A percentile compares a stretch with the other conserved stretches of the same genome.
Conservation (phyloP, 1,140 invertebrate species). For the Stegodyphus dumicola region DNA sequence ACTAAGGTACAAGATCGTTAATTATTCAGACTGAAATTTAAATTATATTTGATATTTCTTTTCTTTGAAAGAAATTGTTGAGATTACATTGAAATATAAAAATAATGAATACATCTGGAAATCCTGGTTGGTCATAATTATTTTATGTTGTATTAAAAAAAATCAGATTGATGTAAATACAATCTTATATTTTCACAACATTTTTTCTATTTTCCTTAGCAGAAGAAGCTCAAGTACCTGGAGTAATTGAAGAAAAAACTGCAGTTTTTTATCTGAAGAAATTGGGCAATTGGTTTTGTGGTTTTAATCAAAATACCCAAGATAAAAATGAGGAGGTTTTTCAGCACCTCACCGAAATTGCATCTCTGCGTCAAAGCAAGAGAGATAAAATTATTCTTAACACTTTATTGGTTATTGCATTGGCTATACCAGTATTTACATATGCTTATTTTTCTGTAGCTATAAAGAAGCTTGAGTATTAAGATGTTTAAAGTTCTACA, state of each 20-base stretch:
- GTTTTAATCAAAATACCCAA: slow-evolving; percentile 16
- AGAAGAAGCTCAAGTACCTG: not conserved
- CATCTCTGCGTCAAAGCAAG: slow-evolving; percentile 30
- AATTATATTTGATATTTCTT: not conserved
- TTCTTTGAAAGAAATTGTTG: not conserved
- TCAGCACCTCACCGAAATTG: slow-evolving; percentile 27
- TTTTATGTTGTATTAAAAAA: not conserved
- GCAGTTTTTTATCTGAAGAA: slow-evolving; percentile 14
- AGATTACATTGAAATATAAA: not conserved
- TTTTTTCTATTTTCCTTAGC: not conserved
- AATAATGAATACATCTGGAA: not conserved
- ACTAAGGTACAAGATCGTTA: too few relatives aligned
- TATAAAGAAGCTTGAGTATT: not conserved
- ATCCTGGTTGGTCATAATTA: not conserved
- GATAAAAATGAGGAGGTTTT: slow-evolving; percentile 29
- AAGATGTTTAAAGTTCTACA: not conserved
- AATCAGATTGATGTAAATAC: not conserved
- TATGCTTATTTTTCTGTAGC: slow-evolving; percentile 41
- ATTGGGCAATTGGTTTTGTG: slow-evolving; percentile 46
- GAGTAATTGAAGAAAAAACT: slow-evolving; percentile 9
- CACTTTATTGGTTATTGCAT: slow-evolving; percentile 20
- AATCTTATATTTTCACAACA: not conserved
- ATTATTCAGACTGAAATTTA: too few relatives aligned
- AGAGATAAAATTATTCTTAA: slow-evolving; percentile 35
- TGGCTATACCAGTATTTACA: slow-evolving; percentile 22